A percentile compares a stretch with the other conserved stretches of the same genome.
These are phyloP conservation scores for Lepidonotus clava DNA, from an alignment of 2,888 invertebrate species.

Conservation along the genomic window DNA sequence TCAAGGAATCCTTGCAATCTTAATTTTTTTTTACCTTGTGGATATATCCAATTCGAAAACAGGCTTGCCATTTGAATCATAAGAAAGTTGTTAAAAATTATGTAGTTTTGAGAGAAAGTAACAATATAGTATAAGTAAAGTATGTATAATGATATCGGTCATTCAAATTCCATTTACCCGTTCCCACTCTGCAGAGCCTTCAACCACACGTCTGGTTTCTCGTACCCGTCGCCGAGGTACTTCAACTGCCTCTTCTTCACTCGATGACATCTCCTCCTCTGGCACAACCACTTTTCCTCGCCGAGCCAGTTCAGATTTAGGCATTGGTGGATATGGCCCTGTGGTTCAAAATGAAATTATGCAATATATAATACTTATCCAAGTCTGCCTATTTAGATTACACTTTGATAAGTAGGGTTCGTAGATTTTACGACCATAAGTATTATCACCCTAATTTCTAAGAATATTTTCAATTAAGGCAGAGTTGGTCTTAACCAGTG, in stretches of 20 bases:
- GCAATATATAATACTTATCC: too few species aligned
- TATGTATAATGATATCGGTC: background rate
- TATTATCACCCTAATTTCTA: too few species aligned
- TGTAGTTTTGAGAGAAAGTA: background rate
- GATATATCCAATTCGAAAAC: too few species aligned
- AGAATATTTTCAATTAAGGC: too few species aligned
- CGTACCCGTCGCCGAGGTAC: constrained; percentile 57
- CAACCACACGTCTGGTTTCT: constrained; percentile 56
- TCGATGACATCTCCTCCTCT: constrained; percentile 66
- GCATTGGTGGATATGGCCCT: constrained; percentile 78
- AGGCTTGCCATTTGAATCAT: too few species aligned
- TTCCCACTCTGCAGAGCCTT: constrained; percentile 74
- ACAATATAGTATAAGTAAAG: background rate
- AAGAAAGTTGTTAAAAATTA: background rate
- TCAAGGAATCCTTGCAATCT: too few species aligned
- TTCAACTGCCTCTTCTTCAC: constrained; percentile 67
- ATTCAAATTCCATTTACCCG: constrained; percentile 65
- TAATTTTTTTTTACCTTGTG: too few species aligned
- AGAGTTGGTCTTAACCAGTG: too few species aligned
- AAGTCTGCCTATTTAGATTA: too few species aligned
- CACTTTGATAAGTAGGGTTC: too few species aligned
- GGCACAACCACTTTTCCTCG: constrained; percentile 70
- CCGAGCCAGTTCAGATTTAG: constrained; percentile 72
- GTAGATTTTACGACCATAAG: too few species aligned
- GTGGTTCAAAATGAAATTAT: background rate